These are phyloP conservation scores for Tupiocoris notatus DNA, from an alignment of 2,888 invertebrate genomes.

Conservation along the genomic window DNA sequence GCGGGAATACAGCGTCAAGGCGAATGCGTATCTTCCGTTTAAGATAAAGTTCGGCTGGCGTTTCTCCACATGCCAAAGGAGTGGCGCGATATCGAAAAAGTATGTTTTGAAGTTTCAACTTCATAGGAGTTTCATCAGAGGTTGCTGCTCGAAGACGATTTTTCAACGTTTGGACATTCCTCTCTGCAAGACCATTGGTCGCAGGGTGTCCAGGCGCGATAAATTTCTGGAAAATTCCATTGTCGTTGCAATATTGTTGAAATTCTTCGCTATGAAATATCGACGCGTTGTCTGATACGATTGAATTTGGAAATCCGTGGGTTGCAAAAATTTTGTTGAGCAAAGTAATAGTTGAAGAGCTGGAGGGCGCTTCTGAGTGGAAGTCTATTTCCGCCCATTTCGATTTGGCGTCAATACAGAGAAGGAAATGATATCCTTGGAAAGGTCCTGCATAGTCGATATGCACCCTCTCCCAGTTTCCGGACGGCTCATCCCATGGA, in stretches of 20 bases:
- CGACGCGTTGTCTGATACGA: slow-evolving; percentile 50
- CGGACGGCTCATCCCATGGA: slow-evolving; percentile 49
- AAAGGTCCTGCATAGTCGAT: not conserved
- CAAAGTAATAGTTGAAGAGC: not conserved
- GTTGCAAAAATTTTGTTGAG: not conserved
- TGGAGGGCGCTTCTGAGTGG: not conserved
- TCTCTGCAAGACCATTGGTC: no score
- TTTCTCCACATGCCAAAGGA: no score
- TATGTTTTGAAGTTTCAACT: no score
- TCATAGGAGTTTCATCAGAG: no score
- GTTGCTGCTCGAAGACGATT: no score
- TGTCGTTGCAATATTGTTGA: slow-evolving; percentile 44
- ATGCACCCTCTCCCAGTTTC: slow-evolving; percentile 47
- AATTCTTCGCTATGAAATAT: slow-evolving; percentile 49
- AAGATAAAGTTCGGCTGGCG: no score
- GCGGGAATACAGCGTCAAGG: no score
- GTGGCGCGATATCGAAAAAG: no score
- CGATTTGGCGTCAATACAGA: slow-evolving; percentile 32
- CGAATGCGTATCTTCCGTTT: no score
- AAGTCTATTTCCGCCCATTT: slow-evolving; percentile 49
- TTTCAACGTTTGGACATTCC: no score
- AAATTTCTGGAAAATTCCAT: not conserved
- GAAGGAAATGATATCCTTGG: not conserved
- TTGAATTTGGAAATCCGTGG: slow-evolving; percentile 47
- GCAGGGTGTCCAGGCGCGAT: no score